phyloP scores from a whole-genome alignment of 2,113 vertebrate genomes.

The Actenoides hombroni region DNA sequence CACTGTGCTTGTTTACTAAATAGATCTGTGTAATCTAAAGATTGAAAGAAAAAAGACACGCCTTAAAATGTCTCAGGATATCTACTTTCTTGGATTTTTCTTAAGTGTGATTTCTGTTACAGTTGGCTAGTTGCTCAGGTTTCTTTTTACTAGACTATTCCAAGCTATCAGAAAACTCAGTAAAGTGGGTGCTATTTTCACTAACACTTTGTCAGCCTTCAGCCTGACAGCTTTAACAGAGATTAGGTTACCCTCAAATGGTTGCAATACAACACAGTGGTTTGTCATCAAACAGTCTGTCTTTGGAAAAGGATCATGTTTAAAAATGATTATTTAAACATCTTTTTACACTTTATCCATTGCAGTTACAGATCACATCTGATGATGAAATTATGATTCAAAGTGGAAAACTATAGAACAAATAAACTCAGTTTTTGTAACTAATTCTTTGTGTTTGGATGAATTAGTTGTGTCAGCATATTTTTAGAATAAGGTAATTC shows the following conservation, averaged over 20 bases:
- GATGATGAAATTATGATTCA: not conserved
- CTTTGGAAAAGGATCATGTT: not conserved
- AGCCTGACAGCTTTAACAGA: not conserved
- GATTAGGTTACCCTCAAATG: not conserved
- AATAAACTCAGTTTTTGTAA: not conserved
- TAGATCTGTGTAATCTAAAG: not conserved
- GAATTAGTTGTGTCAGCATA: not conserved
- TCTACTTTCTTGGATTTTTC: not conserved
- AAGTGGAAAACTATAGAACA: not conserved
- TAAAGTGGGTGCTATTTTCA: not conserved
- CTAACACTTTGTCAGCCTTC: not conserved
- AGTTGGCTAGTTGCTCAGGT: not conserved
- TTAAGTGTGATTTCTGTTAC: not conserved
- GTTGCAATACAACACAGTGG: not conserved
- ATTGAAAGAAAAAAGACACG: not conserved
- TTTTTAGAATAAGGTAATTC: not conserved
- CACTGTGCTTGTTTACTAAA: not conserved
- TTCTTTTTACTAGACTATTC: not conserved
- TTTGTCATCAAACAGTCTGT: not conserved
- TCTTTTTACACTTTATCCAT: not conserved
- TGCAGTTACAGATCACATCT: not conserved
- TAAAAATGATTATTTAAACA: not conserved
- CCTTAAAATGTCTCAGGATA: not conserved
- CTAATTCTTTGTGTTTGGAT: not conserved
- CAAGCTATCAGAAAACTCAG: not conserved